Base-by-base conservation (phyloP, 1,140 invertebrate genomes). In the Paralvinella palmiformis region DNA sequence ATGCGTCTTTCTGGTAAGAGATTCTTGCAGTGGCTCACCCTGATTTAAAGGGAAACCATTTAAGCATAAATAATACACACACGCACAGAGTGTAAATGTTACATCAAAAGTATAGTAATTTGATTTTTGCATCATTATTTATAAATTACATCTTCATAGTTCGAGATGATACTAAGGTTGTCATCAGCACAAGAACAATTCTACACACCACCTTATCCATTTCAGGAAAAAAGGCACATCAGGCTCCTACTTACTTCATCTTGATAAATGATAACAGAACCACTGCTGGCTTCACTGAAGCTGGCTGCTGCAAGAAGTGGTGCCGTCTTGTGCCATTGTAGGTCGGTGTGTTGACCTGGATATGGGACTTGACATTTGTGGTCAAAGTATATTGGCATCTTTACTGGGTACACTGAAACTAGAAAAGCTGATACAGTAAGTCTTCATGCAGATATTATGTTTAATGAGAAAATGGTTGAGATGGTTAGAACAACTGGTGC, bases 201-300 rank as follows among this genome's bases (percentile, higher is more conserved):
- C n/a, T n/a, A n/a, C n/a, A n/a, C n/a, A n/a, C n/a, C n/a, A n/a
- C n/a, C n/a, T n/a, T n/a, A n/a, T n/a, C n/a, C n/a, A n/a, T n/a
- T n/a, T n/a, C n/a, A n/a, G n/a, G n/a, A n/a, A n/a, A n/a, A n/a
- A n/a, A n/a, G n/a, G n/a, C n/a, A n/a, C n/a, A n/a, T n/a, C n/a
- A n/a, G 10, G 27, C 27, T 20, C 20, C 22, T 36, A 32, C 27
- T 57, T 27, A 91, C 90, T 76, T 87, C 85, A 83, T 95, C 92
- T 74, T 92, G 88, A 74, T 92, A 94, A 66, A 97, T 87, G 60
- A 86, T 90, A 1, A 95, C 88, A 67, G 88, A 88, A 65, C 92
- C 92, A 33, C 92, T 92, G 73, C 86, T 88, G 64, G 92, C 90
- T 79, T 92, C 89, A 71, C 88, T 89, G 77, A 88, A 93, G 2